Percentiles rank a stretch among this genome's conserved stretches.
phyloP scores from a whole-genome alignment of 2,113 vertebrate genomes.

The Pyrgilauda ruficollis region DNA sequence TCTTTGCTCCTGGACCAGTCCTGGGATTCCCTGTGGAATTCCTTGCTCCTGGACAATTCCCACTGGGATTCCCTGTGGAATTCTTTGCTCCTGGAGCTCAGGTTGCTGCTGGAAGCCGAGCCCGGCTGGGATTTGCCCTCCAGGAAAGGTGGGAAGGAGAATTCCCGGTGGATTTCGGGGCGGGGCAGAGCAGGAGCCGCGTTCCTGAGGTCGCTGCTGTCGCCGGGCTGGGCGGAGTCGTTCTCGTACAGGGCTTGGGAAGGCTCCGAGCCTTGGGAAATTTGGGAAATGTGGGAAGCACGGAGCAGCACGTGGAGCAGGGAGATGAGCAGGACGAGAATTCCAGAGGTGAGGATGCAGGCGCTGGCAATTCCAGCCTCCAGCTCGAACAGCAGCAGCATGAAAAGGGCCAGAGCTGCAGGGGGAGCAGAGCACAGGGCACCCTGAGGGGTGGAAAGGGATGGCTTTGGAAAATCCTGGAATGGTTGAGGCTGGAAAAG shows the following conservation, averaged over 20 bases:
- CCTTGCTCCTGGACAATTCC: too few relatives aligned
- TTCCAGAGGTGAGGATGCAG: constrained; percentile 81
- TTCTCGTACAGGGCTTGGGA: constrained; percentile 77
- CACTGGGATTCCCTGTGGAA: too few relatives aligned
- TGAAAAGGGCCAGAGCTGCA: constrained; percentile 82
- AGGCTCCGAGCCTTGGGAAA: constrained; percentile 9
- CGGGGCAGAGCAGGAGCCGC: constrained; percentile 48
- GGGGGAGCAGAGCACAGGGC: neutral
- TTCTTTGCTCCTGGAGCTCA: neutral
- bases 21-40: too few relatives aligned
- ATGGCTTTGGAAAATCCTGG: neutral
- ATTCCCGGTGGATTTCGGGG: constrained; percentile 72
- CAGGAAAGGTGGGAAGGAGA: constrained; percentile 67
- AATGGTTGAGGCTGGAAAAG: too few relatives aligned
- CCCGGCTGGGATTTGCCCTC: constrained; percentile 60
- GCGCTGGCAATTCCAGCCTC: constrained; percentile 80
- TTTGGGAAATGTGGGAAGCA: constrained; percentile 33
- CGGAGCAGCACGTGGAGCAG: constrained; percentile 78
- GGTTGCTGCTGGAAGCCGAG: neutral
- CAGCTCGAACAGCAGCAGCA: constrained; percentile 84
- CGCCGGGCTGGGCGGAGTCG: constrained; percentile 42
- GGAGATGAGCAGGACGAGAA: constrained; percentile 76
- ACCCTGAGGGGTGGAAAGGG: too few relatives aligned
- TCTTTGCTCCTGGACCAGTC: too few relatives aligned
- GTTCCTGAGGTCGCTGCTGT: neutral